Evolutionary conservation across 2,888 invertebrate species (phyloP), one percentile per base, ranked within the genome.

Genomic region (Rugalucina vietnamica): DNA sequence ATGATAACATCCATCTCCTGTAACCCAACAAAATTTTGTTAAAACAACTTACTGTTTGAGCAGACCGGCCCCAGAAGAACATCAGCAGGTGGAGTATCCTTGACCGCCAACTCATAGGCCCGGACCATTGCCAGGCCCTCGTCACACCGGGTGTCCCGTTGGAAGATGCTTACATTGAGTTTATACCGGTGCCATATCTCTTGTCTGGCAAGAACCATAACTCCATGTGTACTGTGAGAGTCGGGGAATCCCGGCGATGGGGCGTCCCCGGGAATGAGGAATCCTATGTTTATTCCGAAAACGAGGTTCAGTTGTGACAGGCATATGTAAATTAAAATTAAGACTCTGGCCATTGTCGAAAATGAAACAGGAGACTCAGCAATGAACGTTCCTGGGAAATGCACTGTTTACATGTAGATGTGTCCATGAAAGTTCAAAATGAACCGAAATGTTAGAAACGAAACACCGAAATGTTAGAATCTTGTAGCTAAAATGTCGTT

Each of bases 31-130:
- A n/a, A n/a, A n/a, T n/a, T n/a, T n/a, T n/a, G 12, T 76, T 8
- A 72, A 12, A 29, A 24, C 34, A 27, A 69, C 86, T 81, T 81
- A 90, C 90, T 82, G 54, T 80, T 79, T 50, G 82, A 76, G 54
- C 88, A 90, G 4, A 88, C 86, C 1, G 90, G 90, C 27, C 90
- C 90, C 29, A 90, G 70, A 5, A 90, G 87, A 57, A 86, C 88
- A 34, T 82, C 78, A 3, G 85, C 89, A 12, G 75, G 69, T 12
- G 75, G 57, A 39, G 76, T 81, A 2, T 86, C 80, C 0, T 73
- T 83, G 12, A 29, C 65, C n/a, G n/a, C n/a, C 34, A 88, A 76
- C 1, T 86, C 85, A 29, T 86, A 85, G 4, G 83, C 84, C 32
- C 81, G 79, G 24, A 88, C 78, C 32, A 90, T 65, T 2, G 88